Percentiles rank a stretch among this genome's conserved stretches.
These are phyloP conservation scores for Coremacera marginata DNA, from an alignment of 2,888 invertebrate species.

Conservation along the genomic window DNA sequence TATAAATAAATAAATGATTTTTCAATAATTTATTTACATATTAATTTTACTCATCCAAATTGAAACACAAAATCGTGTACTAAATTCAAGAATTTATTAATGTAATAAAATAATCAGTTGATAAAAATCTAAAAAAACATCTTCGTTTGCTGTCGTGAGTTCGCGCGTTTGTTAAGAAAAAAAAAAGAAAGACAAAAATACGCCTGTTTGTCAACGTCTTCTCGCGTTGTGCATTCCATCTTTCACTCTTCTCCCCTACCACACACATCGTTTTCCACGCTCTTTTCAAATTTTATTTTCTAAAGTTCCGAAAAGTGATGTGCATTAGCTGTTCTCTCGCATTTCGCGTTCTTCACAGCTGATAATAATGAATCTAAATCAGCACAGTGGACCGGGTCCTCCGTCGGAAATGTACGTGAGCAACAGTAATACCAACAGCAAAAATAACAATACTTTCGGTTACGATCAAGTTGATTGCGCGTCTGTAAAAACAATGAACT, in stretches of 20 bases:
- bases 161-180: slow-evolving; percentile 5
- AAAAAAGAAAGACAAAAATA: too few species aligned
- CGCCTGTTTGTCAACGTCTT: neutral
- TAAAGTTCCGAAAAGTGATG: slow-evolving; percentile 25
- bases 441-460: slow-evolving; percentile 18
- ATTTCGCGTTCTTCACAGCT: slow-evolving; percentile 58
- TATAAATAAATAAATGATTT: neutral
- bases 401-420: slow-evolving; percentile 51
- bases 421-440: slow-evolving; percentile 24
- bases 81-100: slow-evolving; percentile 19
- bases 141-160: slow-evolving; percentile 25
- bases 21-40: neutral
- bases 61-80: neutral
- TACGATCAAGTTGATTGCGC: slow-evolving; percentile 49
- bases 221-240: neutral
- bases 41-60: neutral
- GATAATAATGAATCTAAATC: slow-evolving; percentile 69
- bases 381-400: slow-evolving; percentile 69
- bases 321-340: slow-evolving; percentile 17
- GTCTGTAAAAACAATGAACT: slow-evolving; percentile 27
- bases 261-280: neutral
- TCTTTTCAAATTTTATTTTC: neutral
- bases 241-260: neutral
- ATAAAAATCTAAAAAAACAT: slow-evolving; percentile 2
- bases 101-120: neutral